Evolutionary conservation across 2,888 invertebrate genomes (phyloP).

Genomic region (Candidula unifasciata): DNA sequence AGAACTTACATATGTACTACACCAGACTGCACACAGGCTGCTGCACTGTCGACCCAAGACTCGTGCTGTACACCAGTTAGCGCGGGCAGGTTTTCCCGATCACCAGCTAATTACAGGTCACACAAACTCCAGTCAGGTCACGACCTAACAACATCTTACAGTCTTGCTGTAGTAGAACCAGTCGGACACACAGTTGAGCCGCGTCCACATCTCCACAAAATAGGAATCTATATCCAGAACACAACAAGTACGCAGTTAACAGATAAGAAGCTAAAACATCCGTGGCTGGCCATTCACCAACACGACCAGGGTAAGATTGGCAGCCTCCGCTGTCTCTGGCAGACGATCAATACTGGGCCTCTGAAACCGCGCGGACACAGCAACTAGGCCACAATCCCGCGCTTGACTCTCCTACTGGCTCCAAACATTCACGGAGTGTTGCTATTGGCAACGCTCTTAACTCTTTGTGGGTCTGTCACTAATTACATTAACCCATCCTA

Average conservation of each 20-base stretch:
- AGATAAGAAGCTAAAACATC: neutral
- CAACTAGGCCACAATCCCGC: neutral
- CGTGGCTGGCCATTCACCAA: neutral
- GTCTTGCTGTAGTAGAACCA: no score
- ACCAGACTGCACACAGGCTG: no score
- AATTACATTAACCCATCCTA: no score
- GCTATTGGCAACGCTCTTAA: conserved; percentile 12
- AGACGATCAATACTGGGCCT: neutral
- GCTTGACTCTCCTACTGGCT: neutral
- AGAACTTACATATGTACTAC: no score
- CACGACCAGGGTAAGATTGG: neutral
- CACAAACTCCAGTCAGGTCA: no score
- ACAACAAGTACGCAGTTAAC: neutral
- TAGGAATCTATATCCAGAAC: neutral
- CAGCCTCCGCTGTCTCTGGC: neutral
- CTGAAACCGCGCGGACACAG: neutral
- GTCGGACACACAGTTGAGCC: neutral
- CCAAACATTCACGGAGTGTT: neutral
- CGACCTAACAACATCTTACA: no score
- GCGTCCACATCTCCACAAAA: neutral
- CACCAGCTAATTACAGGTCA: no score
- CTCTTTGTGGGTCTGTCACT: no score
- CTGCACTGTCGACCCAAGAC: no score
- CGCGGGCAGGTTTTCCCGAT: no score
- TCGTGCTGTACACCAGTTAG: no score